Conservation (phyloP, 2,888 invertebrate genomes). For the Morinoia aosen region DNA sequence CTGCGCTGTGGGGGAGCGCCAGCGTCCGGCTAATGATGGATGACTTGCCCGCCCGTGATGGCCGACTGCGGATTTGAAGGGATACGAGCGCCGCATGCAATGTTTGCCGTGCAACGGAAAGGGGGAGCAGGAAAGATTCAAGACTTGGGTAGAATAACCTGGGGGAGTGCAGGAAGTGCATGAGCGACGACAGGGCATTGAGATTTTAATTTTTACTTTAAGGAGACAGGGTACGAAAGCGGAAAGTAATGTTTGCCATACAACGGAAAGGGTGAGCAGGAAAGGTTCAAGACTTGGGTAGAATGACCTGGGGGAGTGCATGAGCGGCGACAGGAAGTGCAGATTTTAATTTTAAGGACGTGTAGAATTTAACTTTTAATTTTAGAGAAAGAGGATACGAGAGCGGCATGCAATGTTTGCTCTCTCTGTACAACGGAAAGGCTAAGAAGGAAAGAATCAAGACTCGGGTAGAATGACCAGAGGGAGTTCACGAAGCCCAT, state of each 20-base stretch:
- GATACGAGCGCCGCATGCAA: not conserved
- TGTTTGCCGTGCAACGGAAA: not conserved
- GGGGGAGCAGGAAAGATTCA: not conserved
- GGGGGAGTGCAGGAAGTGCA: not conserved
- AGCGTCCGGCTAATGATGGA: constrained; percentile 34
- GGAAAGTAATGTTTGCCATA: not conserved
- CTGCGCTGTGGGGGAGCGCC: not conserved
- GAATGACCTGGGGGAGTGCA: not conserved
- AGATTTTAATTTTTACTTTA: not conserved
- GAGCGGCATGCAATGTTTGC: not conserved
- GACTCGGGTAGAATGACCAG: not conserved
- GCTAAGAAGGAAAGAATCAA: not conserved
- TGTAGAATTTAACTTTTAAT: no score
- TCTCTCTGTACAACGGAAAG: not conserved
- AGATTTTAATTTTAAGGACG: not conserved
- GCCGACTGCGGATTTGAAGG: not conserved
- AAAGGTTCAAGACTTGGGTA: not conserved
- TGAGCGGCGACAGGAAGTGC: not conserved
- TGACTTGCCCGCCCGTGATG: constrained; percentile 5
- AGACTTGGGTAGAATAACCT: not conserved
- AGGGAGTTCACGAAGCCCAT: not conserved
- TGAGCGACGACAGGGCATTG: not conserved
- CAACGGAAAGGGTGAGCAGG: not conserved
- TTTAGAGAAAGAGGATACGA: not conserved
- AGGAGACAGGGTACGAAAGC: not conserved